phyloP scores from a whole-genome alignment of 2,888 invertebrate genomes.

The Sphaerophoria taeniata region DNA sequence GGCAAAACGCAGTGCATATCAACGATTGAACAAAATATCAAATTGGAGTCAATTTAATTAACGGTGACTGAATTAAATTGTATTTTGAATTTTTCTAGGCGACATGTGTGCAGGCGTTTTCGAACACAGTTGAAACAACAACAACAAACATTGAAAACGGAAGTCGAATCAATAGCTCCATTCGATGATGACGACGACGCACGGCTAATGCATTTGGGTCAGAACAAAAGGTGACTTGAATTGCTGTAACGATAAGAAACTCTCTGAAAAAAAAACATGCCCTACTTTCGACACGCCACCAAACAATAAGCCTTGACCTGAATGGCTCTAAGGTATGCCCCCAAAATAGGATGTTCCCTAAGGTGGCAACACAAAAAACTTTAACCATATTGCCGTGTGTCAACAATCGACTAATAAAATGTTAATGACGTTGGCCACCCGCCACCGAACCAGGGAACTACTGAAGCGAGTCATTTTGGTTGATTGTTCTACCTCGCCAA shows the following conservation, averaged over 20 bases:
- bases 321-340: conserved; percentile 41
- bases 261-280: conserved; percentile 24
- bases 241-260: conserved; percentile 28
- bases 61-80: conserved; percentile 17
- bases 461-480: conserved; percentile 49
- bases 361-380: conserved; percentile 57
- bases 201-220: conserved; percentile 17
- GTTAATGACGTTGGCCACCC: conserved; percentile 46
- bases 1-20: conserved; percentile 17
- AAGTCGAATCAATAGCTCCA: conserved; percentile 59
- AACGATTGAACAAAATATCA: conserved; percentile 38
- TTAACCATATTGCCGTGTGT: conserved; percentile 46
- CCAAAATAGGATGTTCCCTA: conserved; percentile 61
- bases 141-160: conserved; percentile 46
- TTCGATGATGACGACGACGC: conserved; percentile 9
- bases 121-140: conserved; percentile 16
- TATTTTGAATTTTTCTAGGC: neutral
- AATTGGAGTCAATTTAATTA: conserved; percentile 60
- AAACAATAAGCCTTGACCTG: conserved; percentile 65
- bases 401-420: conserved; percentile 37
- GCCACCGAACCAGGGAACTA: conserved; percentile 7
- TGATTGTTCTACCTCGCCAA: neutral
- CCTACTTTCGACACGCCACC: conserved; percentile 51
- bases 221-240: conserved; percentile 13
- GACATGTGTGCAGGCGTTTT: conserved; percentile 1